phyloP scores from a whole-genome alignment of 1,140 invertebrate genomes.

The Sycobia sp. region DNA sequence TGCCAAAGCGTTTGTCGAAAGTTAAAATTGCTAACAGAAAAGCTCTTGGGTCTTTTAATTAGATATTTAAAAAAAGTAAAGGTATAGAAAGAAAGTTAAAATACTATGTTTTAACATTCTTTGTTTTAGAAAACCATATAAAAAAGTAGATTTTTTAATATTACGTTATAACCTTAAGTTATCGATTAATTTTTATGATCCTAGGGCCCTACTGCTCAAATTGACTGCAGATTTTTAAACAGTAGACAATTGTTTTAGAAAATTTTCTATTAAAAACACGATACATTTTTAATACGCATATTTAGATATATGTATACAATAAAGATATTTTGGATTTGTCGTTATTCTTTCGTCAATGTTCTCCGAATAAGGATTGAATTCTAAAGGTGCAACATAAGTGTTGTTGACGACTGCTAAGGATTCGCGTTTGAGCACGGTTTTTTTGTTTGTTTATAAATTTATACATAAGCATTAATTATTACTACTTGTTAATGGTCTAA shows the following conservation, averaged over 20 bases:
- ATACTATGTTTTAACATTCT: slow-evolving; percentile 5
- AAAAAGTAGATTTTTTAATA: slow-evolving; percentile 24
- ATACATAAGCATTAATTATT: slow-evolving; percentile 14
- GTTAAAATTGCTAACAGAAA: slow-evolving; percentile 34
- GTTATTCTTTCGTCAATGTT: slow-evolving; percentile 22
- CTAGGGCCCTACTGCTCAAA: slow-evolving; percentile 10
- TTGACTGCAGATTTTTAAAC: slow-evolving; percentile 17
- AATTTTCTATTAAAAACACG: too few species aligned
- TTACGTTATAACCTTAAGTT: too few species aligned
- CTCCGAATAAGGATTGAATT: slow-evolving; percentile 14
- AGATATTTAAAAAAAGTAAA: slow-evolving; percentile 27
- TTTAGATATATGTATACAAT: slow-evolving; percentile 25
- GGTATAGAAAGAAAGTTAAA: slow-evolving; percentile 17
- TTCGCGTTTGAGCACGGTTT: not conserved
- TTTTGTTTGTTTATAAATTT: slow-evolving; percentile 21
- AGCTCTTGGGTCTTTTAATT: slow-evolving; percentile 42
- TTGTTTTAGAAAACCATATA: slow-evolving; percentile 15
- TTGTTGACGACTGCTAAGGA: slow-evolving; percentile 16
- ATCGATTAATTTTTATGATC: too few species aligned
- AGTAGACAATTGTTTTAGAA: slow-evolving; percentile 16
- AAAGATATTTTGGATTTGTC: slow-evolving; percentile 7
- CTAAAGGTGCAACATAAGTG: slow-evolving; percentile 2
- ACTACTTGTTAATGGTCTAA: slow-evolving; percentile 25
- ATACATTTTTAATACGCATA: slow-evolving; percentile 11
- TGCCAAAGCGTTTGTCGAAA: slow-evolving; percentile 40